Evolutionary conservation across 1,140 invertebrate species (phyloP), one percentile per base, ranked within the genome.

Genomic region (Paralvinella palmiformis): DNA sequence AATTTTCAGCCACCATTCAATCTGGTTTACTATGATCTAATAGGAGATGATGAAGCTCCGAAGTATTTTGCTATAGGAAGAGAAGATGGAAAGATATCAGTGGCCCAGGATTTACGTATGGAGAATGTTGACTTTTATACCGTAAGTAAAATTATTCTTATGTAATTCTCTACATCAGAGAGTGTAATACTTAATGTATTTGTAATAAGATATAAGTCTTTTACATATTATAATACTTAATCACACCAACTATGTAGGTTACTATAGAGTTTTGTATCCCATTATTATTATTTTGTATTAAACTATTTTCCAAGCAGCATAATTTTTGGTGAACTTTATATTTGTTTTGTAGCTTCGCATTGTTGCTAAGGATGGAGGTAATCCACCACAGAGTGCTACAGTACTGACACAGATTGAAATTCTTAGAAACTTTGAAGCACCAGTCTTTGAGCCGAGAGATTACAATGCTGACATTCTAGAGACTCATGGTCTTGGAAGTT

Each of bases 11-110:
- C 59, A n/a, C 69, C 72, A 15, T 70, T 60, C 41, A 69, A 65
- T 22, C n/a, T 15, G 3, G 61, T 73, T n/a, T 57, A 45, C 5
- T 73, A 72, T 64, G 52, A 53, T 29, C 41, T 77, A 15, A 73
- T 73, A 53, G 75, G 74, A 44, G 71, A 75, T 56, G 69, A 68
- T 33, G 20, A 41, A 17, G 69, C 64, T 24, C 35, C 63, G 0
- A 58, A 56, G 0, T 66, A 68, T 32, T 75, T 75, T 65, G 22
- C 32, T 36, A 61, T 75, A 15, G 60, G 69, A 20, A 17, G 50
- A 17, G 41, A 52, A 4, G 66, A 37, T 48, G 73, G 73, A 24
- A n/a, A 59, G 13, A 71, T 75, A n/a, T 67, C 62, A n/a, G 62
- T 68, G 20, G 45, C 37, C 33, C 24, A 35, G 55, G 24, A 63